A percentile compares a stretch with the other conserved stretches of the same genome.
Conservation (phyloP, 37 sponge, comb jelly and placozoan species). For the Aplysina aerophoba region DNA sequence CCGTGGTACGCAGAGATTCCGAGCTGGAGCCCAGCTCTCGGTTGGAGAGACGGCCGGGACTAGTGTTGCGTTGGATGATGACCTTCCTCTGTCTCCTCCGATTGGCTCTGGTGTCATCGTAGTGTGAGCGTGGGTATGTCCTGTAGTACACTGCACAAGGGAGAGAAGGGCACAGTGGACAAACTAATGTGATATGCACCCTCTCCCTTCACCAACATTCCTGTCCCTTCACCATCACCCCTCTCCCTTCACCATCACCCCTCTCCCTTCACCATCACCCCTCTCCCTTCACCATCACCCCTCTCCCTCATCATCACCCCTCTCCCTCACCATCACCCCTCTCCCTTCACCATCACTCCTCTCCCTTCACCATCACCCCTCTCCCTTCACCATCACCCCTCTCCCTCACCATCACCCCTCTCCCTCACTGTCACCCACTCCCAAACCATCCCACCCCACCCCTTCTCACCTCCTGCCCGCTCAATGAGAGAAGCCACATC, state of each 20-base stretch:
- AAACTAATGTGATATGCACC: not conserved
- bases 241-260: not conserved
- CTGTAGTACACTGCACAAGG: slow-evolving; percentile 62
- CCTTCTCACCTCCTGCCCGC: slow-evolving; percentile 8
- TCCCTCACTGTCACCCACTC: not conserved
- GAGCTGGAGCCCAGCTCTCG: slow-evolving; percentile 11
- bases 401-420: slow-evolving; percentile 10
- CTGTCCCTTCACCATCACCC: not conserved
- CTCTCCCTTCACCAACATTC: too few species aligned
- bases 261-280: not conserved
- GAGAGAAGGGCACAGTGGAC: not conserved
- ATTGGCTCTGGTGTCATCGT: slow-evolving; percentile 26
- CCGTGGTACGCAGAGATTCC: slow-evolving; percentile 33
- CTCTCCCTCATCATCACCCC: not conserved
- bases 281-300: not conserved
- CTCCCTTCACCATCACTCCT: not conserved
- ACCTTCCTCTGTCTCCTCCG: not conserved
- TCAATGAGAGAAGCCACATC: slow-evolving; percentile 24
- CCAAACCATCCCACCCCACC: too few species aligned
- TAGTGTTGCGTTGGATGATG: slow-evolving; percentile 2
- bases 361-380: slow-evolving; percentile 7
- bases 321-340: not conserved
- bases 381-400: slow-evolving; percentile 2
- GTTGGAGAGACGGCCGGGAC: not conserved
- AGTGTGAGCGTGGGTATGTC: slow-evolving; percentile 60